Base-by-base conservation (phyloP, 2,113 vertebrate species). In the Machaerirhynchus nigripectus region DNA sequence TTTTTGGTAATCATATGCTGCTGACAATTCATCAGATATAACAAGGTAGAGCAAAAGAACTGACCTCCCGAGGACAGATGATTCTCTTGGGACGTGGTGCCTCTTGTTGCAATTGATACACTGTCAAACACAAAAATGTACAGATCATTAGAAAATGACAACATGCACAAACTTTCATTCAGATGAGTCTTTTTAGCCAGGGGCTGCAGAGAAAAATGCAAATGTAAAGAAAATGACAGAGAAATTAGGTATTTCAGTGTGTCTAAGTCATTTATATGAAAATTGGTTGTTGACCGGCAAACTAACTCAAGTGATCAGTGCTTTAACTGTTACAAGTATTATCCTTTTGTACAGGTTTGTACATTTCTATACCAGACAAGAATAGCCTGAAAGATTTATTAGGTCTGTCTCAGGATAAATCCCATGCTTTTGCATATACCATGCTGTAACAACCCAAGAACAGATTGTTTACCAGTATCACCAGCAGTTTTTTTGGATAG, bases 51-150 rank as follows among this genome's bases (percentile, higher is more conserved):
- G 59, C 14, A 11, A 87, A 97, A 89, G 91, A 88, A 98, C 99
- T 98, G 92, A 99, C 99, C 99, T 99, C 99, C 90, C 98, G 98
- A 94, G 99, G 98, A 98, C 99, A 99, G 84, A 98, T 98, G 95
- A 99, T 98, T 98, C 99, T 99, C 98, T 99, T 99, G 98, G 99
- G 99, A 92, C 98, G 98, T 23, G 99, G 99, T 14, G 99, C 99
- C 94, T 99, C 99, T 97, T 99, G 99, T 97, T 99, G 99, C 84
- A 99, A 97, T 93, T 99, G 99, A 98, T 99, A 99, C 95, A 99
- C 99, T 99, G 98, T 94, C 92, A 97, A 97, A 97, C 49, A 98
- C 57, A 98, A 96, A 98, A 93, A 96, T 31, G 27, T 53, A 95
- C 89, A 95, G 85, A 97, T 86, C 84, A 97, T 98, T 93, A 96